A percentile compares a stretch with the other conserved stretches of the same genome.
Evolutionary conservation across 2,888 invertebrate genomes (phyloP).

Genomic region (Ypsolopha scabrella): DNA sequence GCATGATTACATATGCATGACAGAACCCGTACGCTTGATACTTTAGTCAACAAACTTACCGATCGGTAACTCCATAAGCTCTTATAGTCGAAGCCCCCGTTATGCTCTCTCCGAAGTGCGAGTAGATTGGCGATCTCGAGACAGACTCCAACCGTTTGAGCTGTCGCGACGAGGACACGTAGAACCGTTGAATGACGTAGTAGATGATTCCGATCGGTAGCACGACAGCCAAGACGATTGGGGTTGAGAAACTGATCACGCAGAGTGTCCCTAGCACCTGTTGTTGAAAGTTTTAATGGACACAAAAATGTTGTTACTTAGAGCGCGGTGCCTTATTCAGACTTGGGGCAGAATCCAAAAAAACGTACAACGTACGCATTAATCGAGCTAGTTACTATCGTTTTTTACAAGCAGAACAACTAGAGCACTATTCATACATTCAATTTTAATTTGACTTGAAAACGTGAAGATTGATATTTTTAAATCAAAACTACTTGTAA

Average conservation of each 20-base stretch:
- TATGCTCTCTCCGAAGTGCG: constrained; percentile 96
- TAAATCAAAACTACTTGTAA: no score
- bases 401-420: no score
- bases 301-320: no score
- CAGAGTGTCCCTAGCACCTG: constrained; percentile 88
- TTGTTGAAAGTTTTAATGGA: constrained; percentile 13
- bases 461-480: no score
- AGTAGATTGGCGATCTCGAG: constrained; percentile 95
- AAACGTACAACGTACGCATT: no score
- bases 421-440: no score
- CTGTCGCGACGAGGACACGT: constrained; percentile 94
- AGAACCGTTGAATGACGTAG: constrained; percentile 93
- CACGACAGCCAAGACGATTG: constrained; percentile 82
- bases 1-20: no score
- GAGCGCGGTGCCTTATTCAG: no score
- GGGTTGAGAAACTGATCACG: constrained; percentile 89
- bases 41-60: constrained; percentile 26
- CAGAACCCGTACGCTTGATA: no score
- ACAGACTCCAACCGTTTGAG: constrained; percentile 94
- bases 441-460: no score
- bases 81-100: constrained; percentile 88
- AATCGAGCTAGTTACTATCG: no score
- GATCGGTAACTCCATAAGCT: constrained; percentile 83
- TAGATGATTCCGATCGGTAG: constrained; percentile 85
- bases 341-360: no score